Evolutionary conservation across 2,888 invertebrate genomes (phyloP).

Genomic region (Ennomos erosarius): DNA sequence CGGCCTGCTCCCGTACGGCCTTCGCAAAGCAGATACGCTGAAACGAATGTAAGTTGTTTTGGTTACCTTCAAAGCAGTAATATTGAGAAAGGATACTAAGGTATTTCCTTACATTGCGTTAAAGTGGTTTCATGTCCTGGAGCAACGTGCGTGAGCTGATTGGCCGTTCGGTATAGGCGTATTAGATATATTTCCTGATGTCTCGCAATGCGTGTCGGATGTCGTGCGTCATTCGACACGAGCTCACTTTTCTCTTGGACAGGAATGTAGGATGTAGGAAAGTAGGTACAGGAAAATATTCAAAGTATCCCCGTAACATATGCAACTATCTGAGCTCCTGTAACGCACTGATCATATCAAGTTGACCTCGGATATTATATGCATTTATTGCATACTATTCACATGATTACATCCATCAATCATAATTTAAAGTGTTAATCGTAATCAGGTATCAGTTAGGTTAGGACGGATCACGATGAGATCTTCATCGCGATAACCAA

Average conservation of each 20-base stretch:
- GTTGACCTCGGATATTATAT: background rate
- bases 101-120: conserved; percentile 36
- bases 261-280: too few relatives aligned
- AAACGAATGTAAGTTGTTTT: conserved; percentile 70
- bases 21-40: conserved; percentile 63
- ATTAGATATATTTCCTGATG: conserved; percentile 68
- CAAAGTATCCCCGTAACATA: background rate
- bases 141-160: conserved; percentile 59
- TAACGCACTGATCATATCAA: background rate
- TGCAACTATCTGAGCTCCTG: conserved; percentile 2
- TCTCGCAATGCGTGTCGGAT: conserved; percentile 74
- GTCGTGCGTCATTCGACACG: conserved; percentile 69
- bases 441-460: conserved; percentile 4
- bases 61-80: conserved; percentile 37
- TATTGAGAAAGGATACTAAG: conserved; percentile 25
- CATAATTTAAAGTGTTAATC: conserved; percentile 11
- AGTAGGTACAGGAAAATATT: conserved; percentile 3
- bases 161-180: conserved; percentile 52
- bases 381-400: conserved; percentile 6
- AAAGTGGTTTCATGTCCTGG: conserved; percentile 56
- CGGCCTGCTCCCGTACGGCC: conserved; percentile 75
- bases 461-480: conserved; percentile 11
- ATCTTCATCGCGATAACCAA: background rate
- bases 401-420: conserved; percentile 6
- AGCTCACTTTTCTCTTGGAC: conserved; percentile 51